Evolutionary conservation across 2,888 invertebrate species (phyloP), one percentile per base, ranked within the genome.

Genomic region (Phyllotreta striolata): DNA sequence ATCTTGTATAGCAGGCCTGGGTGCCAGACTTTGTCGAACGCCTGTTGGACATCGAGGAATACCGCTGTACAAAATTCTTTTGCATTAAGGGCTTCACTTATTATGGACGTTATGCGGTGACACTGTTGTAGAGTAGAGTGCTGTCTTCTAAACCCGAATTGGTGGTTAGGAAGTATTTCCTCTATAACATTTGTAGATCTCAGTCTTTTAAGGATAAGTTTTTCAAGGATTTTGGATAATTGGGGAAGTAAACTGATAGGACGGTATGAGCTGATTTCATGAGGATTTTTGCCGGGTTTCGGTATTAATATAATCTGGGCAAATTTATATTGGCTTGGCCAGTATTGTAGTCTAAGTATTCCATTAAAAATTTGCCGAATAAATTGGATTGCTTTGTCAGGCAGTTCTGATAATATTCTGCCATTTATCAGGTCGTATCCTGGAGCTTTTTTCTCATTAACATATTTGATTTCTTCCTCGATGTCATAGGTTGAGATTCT

Each of bases 211-310:
- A 46, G 12, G 3, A 12, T 46, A n/a, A 8, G n/a, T 43, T 43
- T 43, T 43, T 43, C 43, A 43, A 43, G 5, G 12, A 8, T 43
- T 43, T 43, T 43, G 12, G 43, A 43, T 46, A 46, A 46, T 3
- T 46, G 46, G 12, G 13, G 4, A 43, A 43, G 43, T 43, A 6
- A 12, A 43, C 43, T 43, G 43, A 43, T 43, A 12, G 46, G 13
- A 24, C 13, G 46, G 46, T 47, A 47, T 47, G 47, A 47, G 34
- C 10, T 47, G 14, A 34, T 47, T 47, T 47, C 47, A 47, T 47
- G 13, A 12, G 47, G 47, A 6, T n/a, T 14, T 47, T 47, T 47
- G 47, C 47, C 24, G 24, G 34, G 24, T 47, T 47, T 47, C 6
- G 47, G 47, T 9, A 47, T 47, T 7, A 47, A 9, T 47, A 12